Conservation (phyloP, 2,797 vertebrate species). For the Acridotheres tristis region DNA sequence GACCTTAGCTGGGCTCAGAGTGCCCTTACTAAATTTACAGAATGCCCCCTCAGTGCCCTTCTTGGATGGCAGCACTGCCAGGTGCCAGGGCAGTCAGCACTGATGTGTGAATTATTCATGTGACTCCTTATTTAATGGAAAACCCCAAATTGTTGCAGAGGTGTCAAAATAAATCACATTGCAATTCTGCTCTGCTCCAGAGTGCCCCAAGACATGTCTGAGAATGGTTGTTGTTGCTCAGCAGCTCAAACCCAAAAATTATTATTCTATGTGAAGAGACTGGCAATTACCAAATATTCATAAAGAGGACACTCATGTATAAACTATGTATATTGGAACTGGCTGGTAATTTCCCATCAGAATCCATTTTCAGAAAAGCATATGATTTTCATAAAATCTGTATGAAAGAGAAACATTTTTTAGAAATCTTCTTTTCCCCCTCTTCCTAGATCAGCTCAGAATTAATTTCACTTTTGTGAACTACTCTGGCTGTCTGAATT, state of each 20-base stretch:
- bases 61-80: background rate
- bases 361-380: background rate
- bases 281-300: background rate
- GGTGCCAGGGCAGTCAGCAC: background rate
- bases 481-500: background rate
- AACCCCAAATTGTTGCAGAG: background rate
- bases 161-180: background rate
- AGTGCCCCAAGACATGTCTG: background rate
- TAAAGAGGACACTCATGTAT: background rate
- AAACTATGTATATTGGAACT: background rate
- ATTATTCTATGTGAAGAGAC: background rate
- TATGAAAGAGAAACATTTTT: background rate
- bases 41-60: background rate
- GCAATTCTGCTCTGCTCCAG: background rate
- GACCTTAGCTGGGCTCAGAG: accelerated
- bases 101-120: background rate
- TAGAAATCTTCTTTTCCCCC: background rate
- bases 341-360: background rate
- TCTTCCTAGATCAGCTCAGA: background rate
- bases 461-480: background rate
- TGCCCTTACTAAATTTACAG: background rate
- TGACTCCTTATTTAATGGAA: background rate
- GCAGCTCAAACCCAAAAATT: background rate
- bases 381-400: background rate
- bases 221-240: background rate